phyloP scores from a whole-genome alignment of 1,140 invertebrate species.

The Meloidogyne floridensis region DNA sequence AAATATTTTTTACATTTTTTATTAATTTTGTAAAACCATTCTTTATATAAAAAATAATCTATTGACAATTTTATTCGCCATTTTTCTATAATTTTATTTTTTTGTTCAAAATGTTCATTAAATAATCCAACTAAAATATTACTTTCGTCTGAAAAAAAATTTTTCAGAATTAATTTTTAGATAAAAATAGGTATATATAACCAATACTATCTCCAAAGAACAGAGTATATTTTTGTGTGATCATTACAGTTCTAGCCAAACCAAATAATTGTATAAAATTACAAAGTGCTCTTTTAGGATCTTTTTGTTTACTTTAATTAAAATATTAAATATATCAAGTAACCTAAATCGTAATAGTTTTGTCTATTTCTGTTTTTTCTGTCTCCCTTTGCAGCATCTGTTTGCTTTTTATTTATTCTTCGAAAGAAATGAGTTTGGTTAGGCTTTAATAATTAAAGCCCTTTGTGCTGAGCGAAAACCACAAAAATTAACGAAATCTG shows the following conservation, averaged over 20 bases:
- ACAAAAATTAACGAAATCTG: no score
- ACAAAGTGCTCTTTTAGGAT: background rate
- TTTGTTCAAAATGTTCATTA: background rate
- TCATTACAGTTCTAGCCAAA: background rate
- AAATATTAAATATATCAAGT: background rate
- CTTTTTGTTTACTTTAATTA: background rate
- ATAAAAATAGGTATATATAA: background rate
- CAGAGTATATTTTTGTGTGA: background rate
- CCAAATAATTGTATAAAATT: background rate
- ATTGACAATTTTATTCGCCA: background rate
- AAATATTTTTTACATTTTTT: background rate
- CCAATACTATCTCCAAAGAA: background rate
- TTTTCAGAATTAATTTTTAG: background rate
- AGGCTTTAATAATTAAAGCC: no score
- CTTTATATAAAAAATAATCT: constrained; percentile 6
- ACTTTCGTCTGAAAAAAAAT: background rate
- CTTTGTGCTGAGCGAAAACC: no score
- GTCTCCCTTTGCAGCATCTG: no score
- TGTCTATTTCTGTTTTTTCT: no score
- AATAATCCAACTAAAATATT: background rate
- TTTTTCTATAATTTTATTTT: background rate
- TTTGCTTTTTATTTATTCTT: no score
- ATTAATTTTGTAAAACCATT: background rate
- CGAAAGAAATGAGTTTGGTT: no score
- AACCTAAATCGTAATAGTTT: no score